A percentile compares a stretch with the other conserved stretches of the same genome.
These are phyloP conservation scores for Drosophila helvetica DNA, from an alignment of 2,888 invertebrate genomes.

Conservation along the genomic window DNA sequence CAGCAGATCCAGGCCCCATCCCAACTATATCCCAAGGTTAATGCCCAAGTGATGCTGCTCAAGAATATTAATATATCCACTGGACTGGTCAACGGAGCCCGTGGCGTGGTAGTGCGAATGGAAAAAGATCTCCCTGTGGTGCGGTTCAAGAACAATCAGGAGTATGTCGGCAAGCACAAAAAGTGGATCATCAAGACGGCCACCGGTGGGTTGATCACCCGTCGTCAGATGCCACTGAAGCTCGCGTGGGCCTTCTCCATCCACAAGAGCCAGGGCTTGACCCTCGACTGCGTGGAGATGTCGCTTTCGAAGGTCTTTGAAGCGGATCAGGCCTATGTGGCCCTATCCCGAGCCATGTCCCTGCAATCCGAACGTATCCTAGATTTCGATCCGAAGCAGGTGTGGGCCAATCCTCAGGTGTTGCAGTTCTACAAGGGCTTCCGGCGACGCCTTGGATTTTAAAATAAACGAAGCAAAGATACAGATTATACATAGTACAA, in stretches of 20 bases:
- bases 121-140: slow-evolving; percentile 90
- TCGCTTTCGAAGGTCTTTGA: slow-evolving; percentile 95
- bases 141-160: slow-evolving; percentile 90
- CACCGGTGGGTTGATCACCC: slow-evolving; percentile 85
- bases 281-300: slow-evolving; percentile 98
- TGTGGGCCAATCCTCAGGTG: slow-evolving; percentile 94
- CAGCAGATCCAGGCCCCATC: slow-evolving; percentile 91
- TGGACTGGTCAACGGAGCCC: slow-evolving; percentile 96
- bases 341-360: slow-evolving; percentile 95
- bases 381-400: slow-evolving; percentile 93
- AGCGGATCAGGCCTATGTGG: slow-evolving; percentile 98
- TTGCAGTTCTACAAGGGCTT: slow-evolving; percentile 91
- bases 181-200: slow-evolving; percentile 92
- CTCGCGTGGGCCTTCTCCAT: slow-evolving; percentile 99
- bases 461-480: no score
- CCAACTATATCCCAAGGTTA: slow-evolving; percentile 88
- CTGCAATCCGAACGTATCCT: slow-evolving; percentile 92
- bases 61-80: slow-evolving; percentile 94
- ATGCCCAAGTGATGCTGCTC: slow-evolving; percentile 95
- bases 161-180: slow-evolving; percentile 90
- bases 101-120: slow-evolving; percentile 93
- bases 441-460: slow-evolving; percentile 85
- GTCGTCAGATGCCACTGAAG: slow-evolving; percentile 92
- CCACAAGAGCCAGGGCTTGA: slow-evolving; percentile 97
- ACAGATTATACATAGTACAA: no score